A percentile compares a stretch with the other conserved stretches of the same genome.
Conservation (phyloP, 2,888 invertebrate species). For the Sclerodermus sp. region DNA sequence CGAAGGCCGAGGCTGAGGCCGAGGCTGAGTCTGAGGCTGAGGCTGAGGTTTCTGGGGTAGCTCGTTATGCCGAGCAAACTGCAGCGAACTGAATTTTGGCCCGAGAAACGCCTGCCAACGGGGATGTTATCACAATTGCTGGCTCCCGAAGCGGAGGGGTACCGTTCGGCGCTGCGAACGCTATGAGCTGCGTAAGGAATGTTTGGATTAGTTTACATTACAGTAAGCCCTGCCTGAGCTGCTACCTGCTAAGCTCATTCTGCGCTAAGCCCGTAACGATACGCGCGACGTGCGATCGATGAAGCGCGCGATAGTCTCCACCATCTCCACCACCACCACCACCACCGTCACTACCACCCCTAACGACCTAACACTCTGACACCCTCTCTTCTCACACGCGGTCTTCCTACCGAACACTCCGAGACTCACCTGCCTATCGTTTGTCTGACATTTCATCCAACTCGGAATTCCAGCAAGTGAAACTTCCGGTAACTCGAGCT, state of each 20-base stretch:
- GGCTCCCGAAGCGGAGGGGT: conserved; percentile 5
- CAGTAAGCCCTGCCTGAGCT: conserved; percentile 15
- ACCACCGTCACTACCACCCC: too few species aligned
- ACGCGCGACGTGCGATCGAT: too few species aligned
- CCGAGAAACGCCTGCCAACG: conserved; percentile 13
- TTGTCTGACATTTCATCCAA: too few species aligned
- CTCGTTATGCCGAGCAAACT: conserved; percentile 28
- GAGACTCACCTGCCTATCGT: too few species aligned
- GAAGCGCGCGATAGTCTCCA: too few species aligned
- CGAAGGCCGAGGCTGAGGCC: too few species aligned
- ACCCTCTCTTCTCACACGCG: too few species aligned
- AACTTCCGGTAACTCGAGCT: too few species aligned
- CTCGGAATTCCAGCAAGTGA: too few species aligned
- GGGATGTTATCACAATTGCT: conserved; percentile 33
- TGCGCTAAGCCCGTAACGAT: background rate
- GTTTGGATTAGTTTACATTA: conserved; percentile 34
- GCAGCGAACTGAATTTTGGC: conserved; percentile 22
- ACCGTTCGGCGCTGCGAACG: background rate
- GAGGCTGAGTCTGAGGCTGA: conserved; percentile 1
- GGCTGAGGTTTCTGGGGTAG: conserved; percentile 10
- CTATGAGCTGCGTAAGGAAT: conserved; percentile 24
- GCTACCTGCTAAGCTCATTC: conserved; percentile 7
- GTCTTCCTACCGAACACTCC: too few species aligned
- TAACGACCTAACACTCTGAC: too few species aligned
- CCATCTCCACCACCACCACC: too few species aligned